Evolutionary conservation across 2,797 vertebrate species (phyloP).

Genomic region (Xenops minutus): DNA sequence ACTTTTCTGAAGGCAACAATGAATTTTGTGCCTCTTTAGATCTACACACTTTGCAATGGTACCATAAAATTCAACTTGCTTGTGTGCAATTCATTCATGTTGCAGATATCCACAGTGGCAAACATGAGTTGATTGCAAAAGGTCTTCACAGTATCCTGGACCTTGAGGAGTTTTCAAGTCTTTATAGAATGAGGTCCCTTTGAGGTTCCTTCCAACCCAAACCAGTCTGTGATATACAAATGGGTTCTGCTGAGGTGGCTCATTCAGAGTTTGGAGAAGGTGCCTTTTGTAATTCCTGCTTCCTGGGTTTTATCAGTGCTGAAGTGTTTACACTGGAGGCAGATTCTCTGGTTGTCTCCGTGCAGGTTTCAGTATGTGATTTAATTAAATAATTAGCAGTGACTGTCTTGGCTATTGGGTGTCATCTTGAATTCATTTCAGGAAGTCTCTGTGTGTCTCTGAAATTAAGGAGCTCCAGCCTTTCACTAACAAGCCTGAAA

Average conservation of each 20-base stretch:
- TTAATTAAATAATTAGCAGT: constrained; percentile 14
- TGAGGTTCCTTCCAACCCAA: background rate
- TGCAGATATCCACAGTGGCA: background rate
- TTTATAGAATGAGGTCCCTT: background rate
- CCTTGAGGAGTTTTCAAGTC: background rate
- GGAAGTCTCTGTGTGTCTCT: background rate
- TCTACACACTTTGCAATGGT: background rate
- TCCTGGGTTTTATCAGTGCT: background rate
- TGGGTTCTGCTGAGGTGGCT: background rate
- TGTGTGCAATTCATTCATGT: background rate
- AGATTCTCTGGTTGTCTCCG: background rate
- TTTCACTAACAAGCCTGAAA: background rate
- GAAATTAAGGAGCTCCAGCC: background rate
- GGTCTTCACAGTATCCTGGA: background rate
- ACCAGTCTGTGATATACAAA: background rate
- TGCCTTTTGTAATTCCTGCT: background rate
- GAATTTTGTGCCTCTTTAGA: background rate
- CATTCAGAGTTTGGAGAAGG: background rate
- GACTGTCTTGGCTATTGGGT: background rate
- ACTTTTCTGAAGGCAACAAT: background rate
- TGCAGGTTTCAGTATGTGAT: background rate
- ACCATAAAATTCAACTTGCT: background rate
- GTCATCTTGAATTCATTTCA: background rate
- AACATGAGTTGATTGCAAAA: background rate
- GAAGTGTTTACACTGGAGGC: background rate